These are phyloP conservation scores for Metacarcinus magister DNA, from an alignment of 2,888 invertebrate genomes.

Conservation along the genomic window DNA sequence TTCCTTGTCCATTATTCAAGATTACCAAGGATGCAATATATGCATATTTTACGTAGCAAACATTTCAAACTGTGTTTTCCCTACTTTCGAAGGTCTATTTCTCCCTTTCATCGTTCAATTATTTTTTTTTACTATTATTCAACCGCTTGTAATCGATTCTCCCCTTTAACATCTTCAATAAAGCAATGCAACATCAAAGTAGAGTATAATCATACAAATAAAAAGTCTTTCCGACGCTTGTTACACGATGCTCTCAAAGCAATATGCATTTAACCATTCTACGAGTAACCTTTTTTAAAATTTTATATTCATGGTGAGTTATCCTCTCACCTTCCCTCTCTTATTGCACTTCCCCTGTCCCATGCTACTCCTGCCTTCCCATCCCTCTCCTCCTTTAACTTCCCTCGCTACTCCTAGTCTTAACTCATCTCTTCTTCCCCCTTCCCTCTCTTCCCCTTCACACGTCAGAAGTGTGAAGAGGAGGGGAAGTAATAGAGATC, in stretches of 20 bases:
- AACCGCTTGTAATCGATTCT: too few species aligned
- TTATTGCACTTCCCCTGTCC: not conserved
- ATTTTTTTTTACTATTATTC: too few species aligned
- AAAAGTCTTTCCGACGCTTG: not conserved
- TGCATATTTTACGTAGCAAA: not conserved
- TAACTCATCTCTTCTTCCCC: not conserved
- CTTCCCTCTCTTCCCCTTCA: not conserved
- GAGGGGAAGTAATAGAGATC: too few species aligned
- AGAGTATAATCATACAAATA: not conserved
- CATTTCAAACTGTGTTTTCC: not conserved
- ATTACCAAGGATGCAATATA: not conserved
- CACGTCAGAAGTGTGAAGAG: not conserved
- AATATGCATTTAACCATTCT: constrained; percentile 41
- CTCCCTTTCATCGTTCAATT: too few species aligned
- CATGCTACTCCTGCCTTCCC: too few species aligned
- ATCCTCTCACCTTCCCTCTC: not conserved
- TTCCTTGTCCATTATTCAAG: not conserved
- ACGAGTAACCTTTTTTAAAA: not conserved
- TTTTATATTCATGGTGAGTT: constrained; percentile 1
- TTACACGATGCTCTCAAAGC: not conserved
- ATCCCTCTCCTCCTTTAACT: not conserved
- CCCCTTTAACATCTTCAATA: not conserved
- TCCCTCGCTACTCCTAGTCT: not conserved
- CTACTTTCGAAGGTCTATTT: not conserved
- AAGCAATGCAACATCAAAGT: not conserved